phyloP scores from a whole-genome alignment of 2,797 vertebrate genomes.

The Pachyuromys duprasi region DNA sequence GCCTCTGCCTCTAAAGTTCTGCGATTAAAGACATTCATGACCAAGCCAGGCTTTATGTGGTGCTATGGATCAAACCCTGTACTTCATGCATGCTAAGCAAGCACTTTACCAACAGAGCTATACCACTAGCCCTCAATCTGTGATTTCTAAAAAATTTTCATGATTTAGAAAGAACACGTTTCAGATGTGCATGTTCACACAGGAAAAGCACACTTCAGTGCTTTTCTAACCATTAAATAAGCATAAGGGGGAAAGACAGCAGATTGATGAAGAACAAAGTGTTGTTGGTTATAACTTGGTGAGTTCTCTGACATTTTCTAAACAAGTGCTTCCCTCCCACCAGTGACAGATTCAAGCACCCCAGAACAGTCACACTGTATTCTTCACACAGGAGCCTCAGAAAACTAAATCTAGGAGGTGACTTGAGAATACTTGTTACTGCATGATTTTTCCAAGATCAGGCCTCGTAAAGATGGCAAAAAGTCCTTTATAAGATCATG shows the following conservation, averaged over 20 bases:
- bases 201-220: slow-evolving; percentile 13
- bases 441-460: background rate
- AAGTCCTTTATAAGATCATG: background rate
- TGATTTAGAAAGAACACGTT: background rate
- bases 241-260: background rate
- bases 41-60: background rate
- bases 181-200: slow-evolving; percentile 48
- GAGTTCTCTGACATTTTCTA: slow-evolving; percentile 62
- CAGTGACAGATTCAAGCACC: slow-evolving; percentile 27
- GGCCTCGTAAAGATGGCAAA: background rate
- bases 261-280: slow-evolving; percentile 31
- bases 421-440: background rate
- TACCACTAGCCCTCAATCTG: background rate
- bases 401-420: slow-evolving; percentile 19
- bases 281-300: slow-evolving; percentile 12
- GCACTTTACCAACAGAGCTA: background rate
- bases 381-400: slow-evolving; percentile 6
- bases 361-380: background rate
- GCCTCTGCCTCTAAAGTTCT: background rate
- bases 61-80: background rate
- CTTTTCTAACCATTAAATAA: slow-evolving; percentile 59
- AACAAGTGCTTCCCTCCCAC: slow-evolving; percentile 61
- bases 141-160: slow-evolving; percentile 38
- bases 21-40: background rate
- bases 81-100: background rate